Evolutionary conservation across 2,113 vertebrate species (phyloP).

Genomic region (Phoenicopterus ruber): DNA sequence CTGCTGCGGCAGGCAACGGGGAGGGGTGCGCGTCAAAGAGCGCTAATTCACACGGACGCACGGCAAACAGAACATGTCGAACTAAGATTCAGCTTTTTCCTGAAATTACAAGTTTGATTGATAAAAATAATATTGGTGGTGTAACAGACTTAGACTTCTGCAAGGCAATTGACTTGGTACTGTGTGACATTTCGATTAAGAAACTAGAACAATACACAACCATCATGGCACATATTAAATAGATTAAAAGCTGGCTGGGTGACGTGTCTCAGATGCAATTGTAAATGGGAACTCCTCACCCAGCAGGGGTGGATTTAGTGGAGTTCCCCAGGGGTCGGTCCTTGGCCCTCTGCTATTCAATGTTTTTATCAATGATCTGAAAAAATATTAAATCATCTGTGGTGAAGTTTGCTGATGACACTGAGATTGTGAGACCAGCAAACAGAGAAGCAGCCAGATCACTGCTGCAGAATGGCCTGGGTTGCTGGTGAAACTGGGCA

Average conservation of each 20-base stretch:
- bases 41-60: not conserved
- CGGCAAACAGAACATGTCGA: not conserved
- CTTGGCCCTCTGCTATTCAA: not conserved
- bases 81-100: not conserved
- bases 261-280: conserved; percentile 1
- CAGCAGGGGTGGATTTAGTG: not conserved
- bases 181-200: not conserved
- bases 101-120: not conserved
- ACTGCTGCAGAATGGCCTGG: not conserved
- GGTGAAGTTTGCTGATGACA: not conserved
- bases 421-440: not conserved
- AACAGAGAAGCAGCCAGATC: not conserved
- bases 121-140: not conserved
- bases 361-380: conserved; percentile 42
- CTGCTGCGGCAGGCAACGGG: not conserved
- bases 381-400: not conserved
- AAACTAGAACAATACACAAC: conserved; percentile 16
- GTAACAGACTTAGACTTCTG: not conserved
- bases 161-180: not conserved
- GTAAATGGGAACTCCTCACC: conserved; percentile 27
- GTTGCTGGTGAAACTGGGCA: not conserved
- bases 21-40: not conserved
- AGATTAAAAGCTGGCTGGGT: conserved; percentile 23
- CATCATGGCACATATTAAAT: not conserved
- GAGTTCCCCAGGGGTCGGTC: not conserved